Percentiles rank a stretch among this genome's conserved stretches.
phyloP scores from a whole-genome alignment of 30 jellyfish, hydroid and myxozoan genomes.

The Aurelia aurita complex sp. Pacific region DNA sequence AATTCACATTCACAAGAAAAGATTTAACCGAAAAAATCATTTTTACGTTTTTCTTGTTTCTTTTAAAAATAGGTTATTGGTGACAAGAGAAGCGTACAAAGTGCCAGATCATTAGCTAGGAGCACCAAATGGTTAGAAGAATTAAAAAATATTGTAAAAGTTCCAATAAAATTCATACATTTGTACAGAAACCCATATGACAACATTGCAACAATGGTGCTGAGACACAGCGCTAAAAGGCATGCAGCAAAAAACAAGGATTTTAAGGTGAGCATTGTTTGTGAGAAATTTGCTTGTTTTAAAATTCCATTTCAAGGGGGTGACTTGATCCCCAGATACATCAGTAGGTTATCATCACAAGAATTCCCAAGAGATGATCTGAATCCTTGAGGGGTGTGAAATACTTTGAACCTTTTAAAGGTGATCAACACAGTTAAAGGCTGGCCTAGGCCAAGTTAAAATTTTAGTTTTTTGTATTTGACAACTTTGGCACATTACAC shows the following conservation, averaged over 20 bases:
- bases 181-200: slow-evolving; percentile 77
- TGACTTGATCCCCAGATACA: too few species aligned
- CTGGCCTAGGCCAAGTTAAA: too few species aligned
- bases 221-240: slow-evolving; percentile 35
- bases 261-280: slow-evolving; percentile 19
- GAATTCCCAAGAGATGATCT: too few species aligned
- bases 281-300: too few species aligned
- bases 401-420: too few species aligned
- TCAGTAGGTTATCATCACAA: too few species aligned
- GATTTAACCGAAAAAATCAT: not conserved
- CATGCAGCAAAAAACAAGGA: slow-evolving; percentile 13
- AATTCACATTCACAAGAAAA: too few species aligned
- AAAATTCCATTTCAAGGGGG: too few species aligned
- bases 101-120: slow-evolving; percentile 26
- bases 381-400: too few species aligned
- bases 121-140: not conserved
- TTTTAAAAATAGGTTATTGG: slow-evolving; percentile 64
- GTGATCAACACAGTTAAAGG: too few species aligned
- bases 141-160: slow-evolving; percentile 7
- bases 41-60: not conserved
- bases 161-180: slow-evolving; percentile 74
- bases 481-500: too few species aligned
- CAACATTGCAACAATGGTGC: slow-evolving; percentile 75
- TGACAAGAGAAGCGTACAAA: slow-evolving; percentile 67
- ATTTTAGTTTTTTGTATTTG: too few species aligned